These are phyloP conservation scores for Poeciliopsis infans DNA, from an alignment of 2,797 vertebrate genomes.

Conservation along the genomic window DNA sequence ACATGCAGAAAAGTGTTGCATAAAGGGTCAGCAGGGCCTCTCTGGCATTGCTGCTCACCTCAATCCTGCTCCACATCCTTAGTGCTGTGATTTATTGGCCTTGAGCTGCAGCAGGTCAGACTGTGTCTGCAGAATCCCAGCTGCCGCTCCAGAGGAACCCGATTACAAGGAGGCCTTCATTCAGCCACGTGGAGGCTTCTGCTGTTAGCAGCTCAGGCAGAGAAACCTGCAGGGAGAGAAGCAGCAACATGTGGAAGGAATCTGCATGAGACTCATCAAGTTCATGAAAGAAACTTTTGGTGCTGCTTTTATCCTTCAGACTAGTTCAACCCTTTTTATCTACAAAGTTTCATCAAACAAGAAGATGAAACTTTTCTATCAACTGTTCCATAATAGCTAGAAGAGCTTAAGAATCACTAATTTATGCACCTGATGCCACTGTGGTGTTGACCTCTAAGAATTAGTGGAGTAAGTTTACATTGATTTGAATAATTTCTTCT, in stretches of 20 bases:
- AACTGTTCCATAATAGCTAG: slow-evolving; percentile 26
- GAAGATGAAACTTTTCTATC: slow-evolving; percentile 25
- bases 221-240: slow-evolving; percentile 54
- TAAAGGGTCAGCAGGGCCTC: slow-evolving; percentile 55
- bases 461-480: not conserved
- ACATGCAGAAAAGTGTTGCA: not conserved
- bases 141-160: slow-evolving; percentile 45
- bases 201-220: slow-evolving; percentile 31
- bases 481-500: not conserved
- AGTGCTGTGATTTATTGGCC: slow-evolving; percentile 55
- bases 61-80: slow-evolving; percentile 36
- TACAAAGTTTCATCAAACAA: slow-evolving; percentile 13
- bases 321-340: slow-evolving; percentile 24
- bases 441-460: not conserved
- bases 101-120: slow-evolving; percentile 17
- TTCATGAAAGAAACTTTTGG: slow-evolving; percentile 31
- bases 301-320: slow-evolving; percentile 36
- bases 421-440: slow-evolving; percentile 64
- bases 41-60: too few species aligned
- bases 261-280: slow-evolving; percentile 20
- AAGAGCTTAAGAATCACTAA: not conserved
- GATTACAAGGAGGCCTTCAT: slow-evolving; percentile 55
- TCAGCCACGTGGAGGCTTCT: slow-evolving; percentile 37
- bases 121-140: slow-evolving; percentile 12
- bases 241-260: slow-evolving; percentile 38